A percentile compares a stretch with the other conserved stretches of the same genome.
phyloP scores from a whole-genome alignment of 1,140 invertebrate genomes.

The Zaprionus ornatus region DNA sequence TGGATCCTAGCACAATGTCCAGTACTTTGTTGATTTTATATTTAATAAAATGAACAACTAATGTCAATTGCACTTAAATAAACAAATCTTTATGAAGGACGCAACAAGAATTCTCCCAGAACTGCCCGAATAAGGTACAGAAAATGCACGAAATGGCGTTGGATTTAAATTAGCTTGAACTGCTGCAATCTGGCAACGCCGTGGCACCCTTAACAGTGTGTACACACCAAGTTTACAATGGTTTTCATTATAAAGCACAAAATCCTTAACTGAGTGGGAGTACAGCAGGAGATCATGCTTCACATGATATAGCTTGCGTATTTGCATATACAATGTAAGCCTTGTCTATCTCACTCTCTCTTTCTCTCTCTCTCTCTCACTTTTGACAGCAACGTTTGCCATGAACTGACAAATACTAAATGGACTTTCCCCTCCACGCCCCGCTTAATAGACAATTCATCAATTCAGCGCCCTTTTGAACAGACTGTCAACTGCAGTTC shows the following conservation, averaged over 20 bases:
- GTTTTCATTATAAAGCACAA: not conserved
- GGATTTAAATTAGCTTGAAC: not conserved
- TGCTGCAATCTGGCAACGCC: not conserved
- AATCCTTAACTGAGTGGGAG: not conserved
- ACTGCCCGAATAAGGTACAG: no score
- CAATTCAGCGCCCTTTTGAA: slow-evolving; percentile 62
- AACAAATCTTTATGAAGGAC: no score
- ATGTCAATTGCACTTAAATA: no score
- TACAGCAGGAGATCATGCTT: not conserved
- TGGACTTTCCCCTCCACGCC: slow-evolving; percentile 40
- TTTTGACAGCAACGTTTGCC: slow-evolving; percentile 28
- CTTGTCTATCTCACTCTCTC: not conserved
- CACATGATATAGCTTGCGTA: not conserved
- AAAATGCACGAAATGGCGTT: no score
- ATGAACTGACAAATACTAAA: slow-evolving; percentile 47
- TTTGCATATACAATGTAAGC: not conserved
- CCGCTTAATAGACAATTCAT: slow-evolving; percentile 72
- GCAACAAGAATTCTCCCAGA: no score
- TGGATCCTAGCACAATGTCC: no score
- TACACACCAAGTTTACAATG: not conserved
- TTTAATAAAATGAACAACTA: no score
- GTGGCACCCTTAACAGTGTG: not conserved
- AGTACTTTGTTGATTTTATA: no score
- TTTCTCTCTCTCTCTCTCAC: not conserved
- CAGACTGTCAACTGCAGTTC: slow-evolving; percentile 74